phyloP scores from a whole-genome alignment of 2,797 vertebrate genomes.

The Avahi laniger region DNA sequence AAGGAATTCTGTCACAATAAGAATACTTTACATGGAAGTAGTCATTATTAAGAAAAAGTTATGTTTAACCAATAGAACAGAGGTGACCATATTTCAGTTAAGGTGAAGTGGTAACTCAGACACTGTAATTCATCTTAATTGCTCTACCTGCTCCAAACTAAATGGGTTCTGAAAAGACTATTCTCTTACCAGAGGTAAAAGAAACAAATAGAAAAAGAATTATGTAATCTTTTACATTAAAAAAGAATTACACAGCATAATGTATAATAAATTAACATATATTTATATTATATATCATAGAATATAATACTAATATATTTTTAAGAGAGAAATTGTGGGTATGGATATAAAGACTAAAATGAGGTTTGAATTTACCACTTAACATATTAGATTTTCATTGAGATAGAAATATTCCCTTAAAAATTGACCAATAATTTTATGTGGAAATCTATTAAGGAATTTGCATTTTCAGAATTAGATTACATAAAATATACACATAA shows the following conservation, averaged over 20 bases:
- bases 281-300: not conserved
- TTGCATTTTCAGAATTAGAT: not conserved
- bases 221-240: not conserved
- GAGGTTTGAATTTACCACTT: not conserved
- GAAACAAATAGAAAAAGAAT: not conserved
- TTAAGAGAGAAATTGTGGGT: not conserved
- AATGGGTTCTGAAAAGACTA: not conserved
- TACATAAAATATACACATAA: not conserved
- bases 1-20: not conserved
- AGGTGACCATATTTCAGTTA: not conserved
- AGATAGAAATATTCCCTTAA: not conserved
- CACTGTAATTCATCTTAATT: not conserved
- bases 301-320: not conserved
- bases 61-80: not conserved
- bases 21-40: not conserved
- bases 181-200: not conserved
- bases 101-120: not conserved
- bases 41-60: not conserved
- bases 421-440: not conserved
- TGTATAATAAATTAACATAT: not conserved
- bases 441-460: not conserved
- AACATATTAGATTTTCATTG: not conserved
- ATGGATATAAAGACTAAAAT: not conserved
- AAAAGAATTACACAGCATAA: not conserved
- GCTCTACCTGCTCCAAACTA: not conserved